Conservation (phyloP, 1,140 invertebrate genomes). For the Drosophila arizonae region DNA sequence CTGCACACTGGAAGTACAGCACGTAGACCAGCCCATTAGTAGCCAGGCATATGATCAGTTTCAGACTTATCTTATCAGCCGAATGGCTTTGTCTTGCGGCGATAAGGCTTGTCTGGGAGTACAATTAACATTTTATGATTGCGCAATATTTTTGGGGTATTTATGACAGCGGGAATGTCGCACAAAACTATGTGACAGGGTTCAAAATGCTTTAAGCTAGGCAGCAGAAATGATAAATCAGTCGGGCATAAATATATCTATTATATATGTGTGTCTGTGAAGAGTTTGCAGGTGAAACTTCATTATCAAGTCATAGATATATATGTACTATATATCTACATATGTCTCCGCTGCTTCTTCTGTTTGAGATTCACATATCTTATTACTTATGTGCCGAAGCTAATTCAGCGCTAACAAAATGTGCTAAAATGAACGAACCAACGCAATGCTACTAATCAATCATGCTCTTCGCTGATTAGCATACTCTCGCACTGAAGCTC, state of each 20-base stretch:
- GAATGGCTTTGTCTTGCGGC: not conserved
- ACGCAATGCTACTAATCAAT: constrained; percentile 34
- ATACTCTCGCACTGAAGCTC: not conserved
- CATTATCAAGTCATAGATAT: not conserved
- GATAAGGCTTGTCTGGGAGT: not conserved
- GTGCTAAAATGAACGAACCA: constrained; percentile 31
- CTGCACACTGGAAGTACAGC: constrained; percentile 14
- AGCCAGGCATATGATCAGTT: constrained; percentile 31
- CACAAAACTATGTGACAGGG: not conserved
- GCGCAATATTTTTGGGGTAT: constrained; percentile 19
- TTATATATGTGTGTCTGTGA: not conserved
- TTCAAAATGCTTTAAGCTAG: constrained; percentile 7
- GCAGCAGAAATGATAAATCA: not conserved
- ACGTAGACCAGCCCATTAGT: constrained; percentile 35
- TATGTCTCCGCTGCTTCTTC: too few species aligned
- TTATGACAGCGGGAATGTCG: constrained; percentile 17
- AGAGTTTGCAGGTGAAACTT: not conserved
- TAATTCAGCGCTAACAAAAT: constrained; percentile 24
- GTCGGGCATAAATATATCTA: not conserved
- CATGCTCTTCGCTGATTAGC: constrained; percentile 29
- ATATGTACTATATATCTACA: not conserved
- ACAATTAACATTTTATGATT: constrained; percentile 21
- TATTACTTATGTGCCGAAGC: constrained; percentile 22
- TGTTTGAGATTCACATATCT: not conserved
- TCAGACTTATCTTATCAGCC: constrained; percentile 26